These are phyloP conservation scores for Listronotus oregonensis DNA, from an alignment of 1,140 invertebrate species.

Conservation along the genomic window DNA sequence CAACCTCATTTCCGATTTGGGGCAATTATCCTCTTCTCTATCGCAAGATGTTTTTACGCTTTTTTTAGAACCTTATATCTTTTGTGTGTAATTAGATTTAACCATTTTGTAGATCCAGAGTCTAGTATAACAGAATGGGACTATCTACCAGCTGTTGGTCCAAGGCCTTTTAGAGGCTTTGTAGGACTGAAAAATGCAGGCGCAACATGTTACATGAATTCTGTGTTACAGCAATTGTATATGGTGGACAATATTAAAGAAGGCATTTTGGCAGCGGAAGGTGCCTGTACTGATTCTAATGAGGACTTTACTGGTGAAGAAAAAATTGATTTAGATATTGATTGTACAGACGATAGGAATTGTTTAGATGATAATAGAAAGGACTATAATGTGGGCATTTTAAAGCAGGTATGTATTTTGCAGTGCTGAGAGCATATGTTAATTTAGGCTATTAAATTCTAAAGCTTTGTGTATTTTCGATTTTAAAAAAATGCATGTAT, in stretches of 20 bases:
- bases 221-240: constrained; percentile 94
- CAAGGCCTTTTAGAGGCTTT: constrained; percentile 86
- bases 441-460: too few species aligned
- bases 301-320: constrained; percentile 91
- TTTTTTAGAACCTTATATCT: too few species aligned
- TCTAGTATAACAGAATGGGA: constrained; percentile 93
- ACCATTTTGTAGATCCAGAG: constrained; percentile 65
- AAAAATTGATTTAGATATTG: constrained; percentile 51
- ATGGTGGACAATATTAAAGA: constrained; percentile 92
- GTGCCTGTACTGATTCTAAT: constrained; percentile 84
- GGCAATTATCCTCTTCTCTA: too few species aligned
- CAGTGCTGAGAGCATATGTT: too few species aligned
- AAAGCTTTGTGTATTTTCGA: too few species aligned
- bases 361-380: constrained; percentile 66
- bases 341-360: constrained; percentile 59
- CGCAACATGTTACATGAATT: constrained; percentile 99
- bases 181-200: constrained; percentile 98
- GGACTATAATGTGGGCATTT: constrained; percentile 93
- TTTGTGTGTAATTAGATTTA: too few species aligned
- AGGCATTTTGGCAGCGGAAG: constrained; percentile 75
- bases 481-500: too few species aligned
- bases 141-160: constrained; percentile 93
- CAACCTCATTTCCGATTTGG: too few species aligned
- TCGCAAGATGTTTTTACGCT: too few species aligned
- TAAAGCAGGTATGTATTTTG: constrained; percentile 72